Base-by-base conservation (phyloP, 2,888 invertebrate genomes). In the Camptogramma bilineatum region DNA sequence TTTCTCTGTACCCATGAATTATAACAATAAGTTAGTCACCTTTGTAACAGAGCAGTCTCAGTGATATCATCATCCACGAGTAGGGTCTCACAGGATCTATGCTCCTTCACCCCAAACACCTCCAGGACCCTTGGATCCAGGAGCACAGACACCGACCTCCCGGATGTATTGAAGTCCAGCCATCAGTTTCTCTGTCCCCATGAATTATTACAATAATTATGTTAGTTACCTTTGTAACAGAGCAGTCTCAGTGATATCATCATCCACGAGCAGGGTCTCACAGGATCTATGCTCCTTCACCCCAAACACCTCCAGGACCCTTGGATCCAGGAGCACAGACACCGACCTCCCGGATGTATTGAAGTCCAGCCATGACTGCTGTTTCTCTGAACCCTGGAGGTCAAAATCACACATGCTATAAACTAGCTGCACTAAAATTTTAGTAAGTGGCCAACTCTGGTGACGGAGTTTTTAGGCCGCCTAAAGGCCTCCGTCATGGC, bases 331-430 rank as follows among this genome's bases (percentile, higher is more conserved):
- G 9, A 84, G 55, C 10, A 87, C 68, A 0, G 87, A 77, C 4
- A 86, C 19, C 9, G 79, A 76, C 0, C 69, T 71, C 34, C 69
- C 73, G 0, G 63, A 54, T 0, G 64, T 18, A 71, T 88, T 88
- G 2, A 88, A 64, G 61, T 89, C 88, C 13, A 88, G 39, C 85
- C 86, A 88, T 0, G 75, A 68, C 4, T 73, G 67, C 8, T 74
- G 71, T 1, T 66, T 79, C n/a, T 83, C 80, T 7, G 71, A 66
- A 0, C 80, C 78, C 87, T 87, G 62, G 24, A 31, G 18, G 4
- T 21, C 2, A 21, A 21, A n/a, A n/a, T n/a, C n/a, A n/a, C n/a
- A n/a, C n/a, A n/a, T n/a, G n/a, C n/a, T n/a, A n/a, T n/a, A n/a
- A n/a, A n/a, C n/a, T n/a, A n/a, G n/a, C n/a, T n/a, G n/a, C n/a